Evolutionary conservation across 64 coral and sea anemone genomes (phyloP).

Genomic region (Montipora cactus): DNA sequence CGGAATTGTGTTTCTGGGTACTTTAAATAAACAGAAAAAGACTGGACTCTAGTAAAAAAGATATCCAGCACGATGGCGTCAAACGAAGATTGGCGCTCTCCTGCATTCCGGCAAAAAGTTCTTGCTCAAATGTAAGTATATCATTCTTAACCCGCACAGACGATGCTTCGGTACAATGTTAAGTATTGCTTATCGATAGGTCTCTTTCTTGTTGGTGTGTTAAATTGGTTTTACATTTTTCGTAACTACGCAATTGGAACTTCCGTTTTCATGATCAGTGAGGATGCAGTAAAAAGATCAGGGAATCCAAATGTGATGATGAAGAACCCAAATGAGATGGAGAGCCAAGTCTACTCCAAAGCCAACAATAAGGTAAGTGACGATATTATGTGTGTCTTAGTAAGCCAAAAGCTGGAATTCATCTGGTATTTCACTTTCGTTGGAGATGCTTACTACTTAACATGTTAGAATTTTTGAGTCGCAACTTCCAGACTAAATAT

Average conservation of each 20-base stretch:
- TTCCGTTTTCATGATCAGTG: constrained; percentile 39
- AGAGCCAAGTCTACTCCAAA: constrained; percentile 60
- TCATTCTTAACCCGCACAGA: not conserved
- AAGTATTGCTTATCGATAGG: not conserved
- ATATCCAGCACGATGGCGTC: not conserved
- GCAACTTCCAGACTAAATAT: too few species aligned
- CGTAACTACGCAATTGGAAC: not conserved
- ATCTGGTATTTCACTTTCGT: not conserved
- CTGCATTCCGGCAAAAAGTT: constrained; percentile 10
- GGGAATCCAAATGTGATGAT: constrained; percentile 70
- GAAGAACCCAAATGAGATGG: constrained; percentile 57
- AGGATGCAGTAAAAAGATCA: constrained; percentile 52
- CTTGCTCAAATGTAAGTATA: constrained; percentile 21
- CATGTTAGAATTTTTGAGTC: too few species aligned
- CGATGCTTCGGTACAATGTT: not conserved
- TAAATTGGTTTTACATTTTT: not conserved
- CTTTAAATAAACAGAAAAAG: not conserved
- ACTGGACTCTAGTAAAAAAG: not conserved
- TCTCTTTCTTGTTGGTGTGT: not conserved
- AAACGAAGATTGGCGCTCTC: not conserved
- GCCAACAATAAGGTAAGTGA: constrained; percentile 55
- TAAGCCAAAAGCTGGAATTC: not conserved
- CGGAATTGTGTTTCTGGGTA: too few species aligned
- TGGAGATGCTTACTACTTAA: not conserved
- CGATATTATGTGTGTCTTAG: not conserved